Evolutionary conservation across 2,113 vertebrate species (phyloP), one percentile per base, ranked within the genome.

Genomic region (Hydrochoerus hydrochaeris): DNA sequence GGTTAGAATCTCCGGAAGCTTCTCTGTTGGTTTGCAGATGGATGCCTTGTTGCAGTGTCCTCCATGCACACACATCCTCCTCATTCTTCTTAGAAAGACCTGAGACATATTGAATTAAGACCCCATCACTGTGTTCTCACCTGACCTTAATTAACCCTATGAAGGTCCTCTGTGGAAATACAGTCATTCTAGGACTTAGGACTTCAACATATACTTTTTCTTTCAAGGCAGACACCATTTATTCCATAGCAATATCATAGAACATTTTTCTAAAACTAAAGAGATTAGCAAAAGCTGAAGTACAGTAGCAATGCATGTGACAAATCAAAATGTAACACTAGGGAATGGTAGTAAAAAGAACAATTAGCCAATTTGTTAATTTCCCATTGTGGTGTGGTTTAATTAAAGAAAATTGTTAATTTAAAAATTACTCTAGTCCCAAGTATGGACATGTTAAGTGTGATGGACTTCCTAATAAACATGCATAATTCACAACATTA

Each of bases 381-480:
- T 92, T 95, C 82, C 41, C 35, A 86, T 81, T 81, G 41, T 9
- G 52, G 10, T 52, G 19, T 8, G 8, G 13, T 22, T 83, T 92
- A 92, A 92, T 89, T 85, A 75, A 88, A 83, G 58, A 84, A 82
- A 85, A 82, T 44, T 30, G 91, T 73, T 80, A 32, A 94, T 24
- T 73, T 57, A 67, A 63, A 83, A 92, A 88, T 46, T 62, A 38
- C n/a, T 83, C 85, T 13, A 82, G 16, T 60, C 3, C 28, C 13
- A 86, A 17, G 30, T 82, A 62, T 60, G n/a, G 3, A 60, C n/a
- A 83, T 35, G 10, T 57, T 88, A 77, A 67, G 35, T 75, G 16
- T 86, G 19, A 86, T 38, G 30, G 4, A 84, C 60, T 81, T 7
- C 5, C 1, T 90, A 3, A 17, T 62, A 77, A 75, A 80, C 89